Evolutionary conservation across 2,797 vertebrate species (phyloP).

Genomic region (Eupleurogrammus muticus): DNA sequence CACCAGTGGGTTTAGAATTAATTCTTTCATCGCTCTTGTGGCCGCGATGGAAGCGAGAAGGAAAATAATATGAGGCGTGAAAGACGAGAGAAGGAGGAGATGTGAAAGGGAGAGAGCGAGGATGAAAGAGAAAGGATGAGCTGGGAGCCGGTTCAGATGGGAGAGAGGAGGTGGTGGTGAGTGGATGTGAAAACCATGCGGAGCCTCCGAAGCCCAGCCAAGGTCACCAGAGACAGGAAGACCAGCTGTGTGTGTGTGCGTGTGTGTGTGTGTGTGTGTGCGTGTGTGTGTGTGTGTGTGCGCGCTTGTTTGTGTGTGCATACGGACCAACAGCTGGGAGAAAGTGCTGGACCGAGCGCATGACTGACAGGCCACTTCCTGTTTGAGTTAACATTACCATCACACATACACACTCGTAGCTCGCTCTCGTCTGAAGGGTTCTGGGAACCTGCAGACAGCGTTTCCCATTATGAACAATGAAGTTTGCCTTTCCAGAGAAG

Average conservation of each 20-base stretch:
- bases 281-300: constrained; percentile 41
- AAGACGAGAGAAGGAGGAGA: constrained; percentile 13
- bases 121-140: constrained; percentile 50
- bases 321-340: constrained; percentile 75
- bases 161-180: constrained; percentile 69
- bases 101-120: constrained; percentile 18
- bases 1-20: constrained; percentile 10
- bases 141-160: constrained; percentile 48
- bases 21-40: constrained; percentile 33
- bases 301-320: constrained; percentile 67
- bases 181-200: constrained; percentile 75
- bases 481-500: constrained; percentile 60
- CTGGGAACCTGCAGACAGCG: constrained; percentile 66
- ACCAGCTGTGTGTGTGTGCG: constrained; percentile 72
- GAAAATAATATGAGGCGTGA: constrained; percentile 18
- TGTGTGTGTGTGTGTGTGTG: constrained; percentile 52
- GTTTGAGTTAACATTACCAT: constrained; percentile 80
- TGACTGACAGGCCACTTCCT: constrained; percentile 82
- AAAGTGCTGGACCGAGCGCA: constrained; percentile 68
- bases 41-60: constrained; percentile 14
- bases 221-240: constrained; percentile 80
- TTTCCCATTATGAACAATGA: constrained; percentile 66
- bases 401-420: constrained; percentile 46
- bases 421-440: constrained; percentile 56
- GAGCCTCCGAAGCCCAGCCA: constrained; percentile 70